phyloP scores from a whole-genome alignment of 2,113 vertebrate genomes.

The Leucopsar rothschildi region DNA sequence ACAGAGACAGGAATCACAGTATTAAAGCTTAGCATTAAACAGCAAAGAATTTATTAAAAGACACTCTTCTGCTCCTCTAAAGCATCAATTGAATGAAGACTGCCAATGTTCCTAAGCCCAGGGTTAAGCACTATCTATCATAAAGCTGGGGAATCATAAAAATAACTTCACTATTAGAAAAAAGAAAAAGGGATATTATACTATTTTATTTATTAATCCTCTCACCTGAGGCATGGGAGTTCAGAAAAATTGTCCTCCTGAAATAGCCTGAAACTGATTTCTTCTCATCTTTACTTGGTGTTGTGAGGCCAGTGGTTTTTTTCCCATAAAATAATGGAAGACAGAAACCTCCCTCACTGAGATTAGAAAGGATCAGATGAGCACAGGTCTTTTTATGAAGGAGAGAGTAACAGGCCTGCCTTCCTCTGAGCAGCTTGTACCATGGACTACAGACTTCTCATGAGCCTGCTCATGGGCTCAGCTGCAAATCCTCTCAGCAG shows the following conservation, averaged over 20 bases:
- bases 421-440: neutral
- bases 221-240: neutral
- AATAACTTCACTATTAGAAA: neutral
- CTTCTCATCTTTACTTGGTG: neutral
- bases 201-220: neutral
- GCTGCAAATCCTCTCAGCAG: neutral
- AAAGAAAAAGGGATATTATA: neutral
- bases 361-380: neutral
- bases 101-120: neutral
- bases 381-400: neutral
- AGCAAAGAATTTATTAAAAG: neutral
- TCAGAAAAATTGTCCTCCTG: neutral
- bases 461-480: neutral
- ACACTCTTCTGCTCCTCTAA: neutral
- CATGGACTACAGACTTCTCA: neutral
- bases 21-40: neutral
- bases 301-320: neutral
- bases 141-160: neutral
- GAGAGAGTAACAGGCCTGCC: neutral
- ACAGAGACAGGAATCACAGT: neutral
- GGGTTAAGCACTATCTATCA: neutral
- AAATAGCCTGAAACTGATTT: neutral
- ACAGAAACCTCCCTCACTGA: neutral
- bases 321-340: neutral
- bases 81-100: neutral